A percentile compares a stretch with the other conserved stretches of the same genome.
Conservation (phyloP, 2,797 vertebrate genomes). For the Sebastolobus alascanus region DNA sequence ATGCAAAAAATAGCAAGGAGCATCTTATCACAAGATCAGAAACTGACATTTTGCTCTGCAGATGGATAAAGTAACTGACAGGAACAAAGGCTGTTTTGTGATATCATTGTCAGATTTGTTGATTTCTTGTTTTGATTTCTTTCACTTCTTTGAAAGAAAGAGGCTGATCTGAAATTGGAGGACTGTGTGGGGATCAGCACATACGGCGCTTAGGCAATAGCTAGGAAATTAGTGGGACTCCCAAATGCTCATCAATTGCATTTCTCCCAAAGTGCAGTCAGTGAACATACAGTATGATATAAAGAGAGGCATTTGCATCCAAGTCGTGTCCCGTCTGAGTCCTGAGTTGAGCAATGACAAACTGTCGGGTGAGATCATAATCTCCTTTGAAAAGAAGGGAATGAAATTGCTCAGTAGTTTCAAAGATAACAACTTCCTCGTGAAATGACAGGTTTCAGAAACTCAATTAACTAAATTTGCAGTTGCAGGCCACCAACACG, state of each 20-base stretch:
- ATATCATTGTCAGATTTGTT: neutral
- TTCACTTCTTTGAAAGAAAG: conserved; percentile 4
- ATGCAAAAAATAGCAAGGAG: neutral
- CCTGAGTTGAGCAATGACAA: conserved; percentile 8
- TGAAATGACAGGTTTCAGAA: conserved; percentile 50
- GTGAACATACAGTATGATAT: neutral
- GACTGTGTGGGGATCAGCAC: neutral
- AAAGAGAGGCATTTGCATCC: neutral
- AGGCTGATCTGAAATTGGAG: neutral
- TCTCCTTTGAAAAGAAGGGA: neutral
- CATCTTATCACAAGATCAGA: neutral
- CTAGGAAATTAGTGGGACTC: neutral
- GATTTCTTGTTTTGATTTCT: neutral
- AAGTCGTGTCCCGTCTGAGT: neutral
- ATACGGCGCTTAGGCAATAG: no score
- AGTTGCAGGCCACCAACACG: neutral
- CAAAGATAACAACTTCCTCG: conserved; percentile 17
- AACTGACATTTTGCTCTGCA: neutral
- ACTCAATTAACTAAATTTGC: neutral
- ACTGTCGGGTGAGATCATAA: neutral
- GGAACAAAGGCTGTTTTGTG: neutral
- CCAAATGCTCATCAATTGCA: neutral
- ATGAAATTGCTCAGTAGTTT: neutral
- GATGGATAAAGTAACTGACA: neutral
- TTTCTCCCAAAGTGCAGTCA: neutral